phyloP scores from a whole-genome alignment of 2,888 invertebrate species.

The Amiota communis region DNA sequence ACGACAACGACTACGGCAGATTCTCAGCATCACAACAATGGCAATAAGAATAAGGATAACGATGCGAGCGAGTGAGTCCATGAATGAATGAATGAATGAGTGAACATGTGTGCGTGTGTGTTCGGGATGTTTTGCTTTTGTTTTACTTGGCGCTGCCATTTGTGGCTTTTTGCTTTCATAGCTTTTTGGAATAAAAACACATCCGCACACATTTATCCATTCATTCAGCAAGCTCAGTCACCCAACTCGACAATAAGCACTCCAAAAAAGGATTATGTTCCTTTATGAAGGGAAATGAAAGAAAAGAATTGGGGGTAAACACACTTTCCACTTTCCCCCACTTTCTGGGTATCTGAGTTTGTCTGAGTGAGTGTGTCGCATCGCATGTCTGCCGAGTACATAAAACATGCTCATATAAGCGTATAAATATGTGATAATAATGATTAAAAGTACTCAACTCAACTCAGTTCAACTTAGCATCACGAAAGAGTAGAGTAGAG shows the following conservation, averaged over 20 bases:
- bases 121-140: conserved; percentile 47
- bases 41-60: conserved; percentile 56
- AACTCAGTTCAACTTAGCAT: conserved; percentile 28
- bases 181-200: background rate
- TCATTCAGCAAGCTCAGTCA: conserved; percentile 34
- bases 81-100: conserved; percentile 26
- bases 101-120: conserved; percentile 34
- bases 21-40: conserved; percentile 43
- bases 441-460: conserved; percentile 67
- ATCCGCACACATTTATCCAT: background rate
- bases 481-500: background rate
- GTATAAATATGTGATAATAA: conserved; percentile 71
- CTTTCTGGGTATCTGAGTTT: background rate
- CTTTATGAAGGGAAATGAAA: background rate
- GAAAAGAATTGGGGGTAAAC: background rate
- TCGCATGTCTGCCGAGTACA: conserved; percentile 54
- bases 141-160: conserved; percentile 66
- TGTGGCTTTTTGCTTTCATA: conserved; percentile 64
- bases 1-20: conserved; percentile 48
- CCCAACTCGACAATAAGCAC: conserved; percentile 37
- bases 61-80: conserved; percentile 39
- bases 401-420: conserved; percentile 71
- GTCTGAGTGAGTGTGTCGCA: conserved; percentile 5
- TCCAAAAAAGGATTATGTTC: conserved; percentile 62
- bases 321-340: no score